phyloP scores from a whole-genome alignment of 1,140 invertebrate genomes.

The Heliconius congener region DNA sequence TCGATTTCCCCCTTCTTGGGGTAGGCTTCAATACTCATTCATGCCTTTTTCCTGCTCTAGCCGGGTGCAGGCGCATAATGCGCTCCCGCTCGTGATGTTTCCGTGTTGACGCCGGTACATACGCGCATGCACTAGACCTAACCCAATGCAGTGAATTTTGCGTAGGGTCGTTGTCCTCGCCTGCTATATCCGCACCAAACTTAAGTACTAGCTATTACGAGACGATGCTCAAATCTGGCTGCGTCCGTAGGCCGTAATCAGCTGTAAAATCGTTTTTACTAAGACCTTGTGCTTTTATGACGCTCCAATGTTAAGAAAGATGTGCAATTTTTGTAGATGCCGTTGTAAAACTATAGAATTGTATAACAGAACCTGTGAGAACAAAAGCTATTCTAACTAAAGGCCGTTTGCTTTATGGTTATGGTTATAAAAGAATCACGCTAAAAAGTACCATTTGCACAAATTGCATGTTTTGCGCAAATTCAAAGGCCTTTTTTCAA shows the following conservation, averaged over 20 bases:
- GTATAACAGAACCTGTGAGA: conserved; percentile 37
- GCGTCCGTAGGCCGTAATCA: conserved; percentile 9
- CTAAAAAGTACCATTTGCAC: conserved; percentile 65
- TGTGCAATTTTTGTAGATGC: conserved; percentile 54
- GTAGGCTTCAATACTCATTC: conserved; percentile 80
- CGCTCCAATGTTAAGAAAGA: conserved; percentile 44
- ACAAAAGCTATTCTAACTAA: conserved; percentile 50
- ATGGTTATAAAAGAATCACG: conserved; percentile 46
- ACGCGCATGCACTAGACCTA: conserved; percentile 80
- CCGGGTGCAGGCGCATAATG: conserved; percentile 54
- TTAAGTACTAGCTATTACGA: conserved; percentile 42
- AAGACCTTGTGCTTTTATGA: conserved; percentile 35
- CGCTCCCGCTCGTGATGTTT: conserved; percentile 67
- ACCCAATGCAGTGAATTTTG: conserved; percentile 82
- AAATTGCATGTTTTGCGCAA: conserved; percentile 61
- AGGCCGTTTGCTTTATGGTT: conserved; percentile 52
- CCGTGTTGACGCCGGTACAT: conserved; percentile 72
- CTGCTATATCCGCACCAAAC: conserved; percentile 66
- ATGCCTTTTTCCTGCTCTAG: conserved; percentile 76
- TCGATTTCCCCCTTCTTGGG: conserved; percentile 78
- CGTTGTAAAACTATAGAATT: conserved; percentile 34
- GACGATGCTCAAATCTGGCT: conserved; percentile 18
- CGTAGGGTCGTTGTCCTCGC: conserved; percentile 80
- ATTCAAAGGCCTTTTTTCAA: conserved; percentile 51
- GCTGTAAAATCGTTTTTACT: conserved; percentile 17